Evolutionary conservation across 2,113 vertebrate genomes (phyloP).

Genomic region (Oryzias melastigma): DNA sequence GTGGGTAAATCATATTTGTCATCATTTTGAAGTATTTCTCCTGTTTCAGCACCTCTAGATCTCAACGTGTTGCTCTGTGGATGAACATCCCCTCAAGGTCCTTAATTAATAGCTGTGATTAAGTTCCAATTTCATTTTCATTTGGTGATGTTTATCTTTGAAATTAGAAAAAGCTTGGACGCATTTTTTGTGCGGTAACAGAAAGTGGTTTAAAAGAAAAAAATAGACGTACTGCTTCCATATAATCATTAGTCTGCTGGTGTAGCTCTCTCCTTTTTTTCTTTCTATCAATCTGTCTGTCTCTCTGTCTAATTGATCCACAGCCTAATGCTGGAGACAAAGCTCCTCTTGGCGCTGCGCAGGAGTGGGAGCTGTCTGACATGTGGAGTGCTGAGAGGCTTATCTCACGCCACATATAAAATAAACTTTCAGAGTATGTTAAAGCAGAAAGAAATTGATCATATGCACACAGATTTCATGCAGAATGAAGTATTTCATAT

Average conservation of each 20-base stretch:
- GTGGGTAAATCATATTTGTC: conserved; percentile 65
- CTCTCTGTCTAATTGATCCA: conserved; percentile 56
- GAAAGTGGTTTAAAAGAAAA: neutral
- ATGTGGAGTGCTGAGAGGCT: conserved; percentile 28
- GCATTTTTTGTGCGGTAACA: conserved; percentile 39
- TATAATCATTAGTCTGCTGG: conserved; percentile 59
- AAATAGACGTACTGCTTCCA: conserved; percentile 41
- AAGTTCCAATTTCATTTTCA: conserved; percentile 74
- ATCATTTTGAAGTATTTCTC: conserved; percentile 28
- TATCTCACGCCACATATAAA: conserved; percentile 13
- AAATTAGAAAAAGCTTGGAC: conserved; percentile 61
- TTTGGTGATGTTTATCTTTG: conserved; percentile 69
- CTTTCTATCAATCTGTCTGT: conserved; percentile 55
- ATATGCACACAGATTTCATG: neutral
- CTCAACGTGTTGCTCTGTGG: conserved; percentile 41
- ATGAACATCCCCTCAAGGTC: conserved; percentile 54
- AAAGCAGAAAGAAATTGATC: neutral
- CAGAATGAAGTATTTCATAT: neutral
- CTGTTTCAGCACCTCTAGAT: conserved; percentile 41
- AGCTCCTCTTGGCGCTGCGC: conserved; percentile 21
- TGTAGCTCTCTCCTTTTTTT: conserved; percentile 49
- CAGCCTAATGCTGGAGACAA: conserved; percentile 40
- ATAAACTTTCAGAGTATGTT: neutral
- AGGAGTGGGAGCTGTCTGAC: conserved; percentile 30
- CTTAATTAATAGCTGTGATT: conserved; percentile 73